Conservation (phyloP, 1,140 invertebrate species). For the Ceratina japonica region DNA sequence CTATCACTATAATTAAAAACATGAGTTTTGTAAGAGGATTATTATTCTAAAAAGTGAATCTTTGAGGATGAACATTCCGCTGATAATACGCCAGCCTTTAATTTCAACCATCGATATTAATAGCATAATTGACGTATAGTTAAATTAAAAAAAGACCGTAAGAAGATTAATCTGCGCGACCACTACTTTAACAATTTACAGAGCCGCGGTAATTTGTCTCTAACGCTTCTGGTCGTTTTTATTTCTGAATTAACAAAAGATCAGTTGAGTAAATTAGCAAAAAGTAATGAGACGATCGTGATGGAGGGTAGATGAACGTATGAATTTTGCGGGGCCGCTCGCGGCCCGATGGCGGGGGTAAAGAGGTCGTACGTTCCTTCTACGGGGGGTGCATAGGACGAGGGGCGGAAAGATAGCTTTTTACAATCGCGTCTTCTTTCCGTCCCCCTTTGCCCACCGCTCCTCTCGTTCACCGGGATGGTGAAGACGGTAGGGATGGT, state of each 20-base stretch:
- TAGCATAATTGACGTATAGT: no score
- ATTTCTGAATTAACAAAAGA: not conserved
- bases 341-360: conserved; percentile 10
- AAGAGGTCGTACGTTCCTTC: conserved; percentile 34
- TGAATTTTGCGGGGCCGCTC: conserved; percentile 45
- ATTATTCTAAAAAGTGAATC: no score
- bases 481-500: conserved; percentile 32
- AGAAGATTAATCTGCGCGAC: no score
- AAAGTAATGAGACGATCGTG: not conserved
- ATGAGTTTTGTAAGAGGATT: no score
- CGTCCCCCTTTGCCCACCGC: conserved; percentile 12
- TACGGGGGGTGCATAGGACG: conserved; percentile 42
- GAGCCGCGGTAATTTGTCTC: no score
- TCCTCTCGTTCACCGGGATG: conserved; percentile 19
- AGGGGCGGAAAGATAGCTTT: conserved; percentile 56
- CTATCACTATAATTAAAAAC: no score
- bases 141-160: no score
- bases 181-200: no score
- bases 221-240: not conserved
- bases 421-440: conserved; percentile 50
- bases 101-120: no score
- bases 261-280: not conserved
- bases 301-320: conserved; percentile 12
- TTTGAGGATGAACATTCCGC: no score
- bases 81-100: no score